Evolutionary conservation across 35 echinoderm and acorn worm species (phyloP).

Genomic region (Apostichopus japonicus): DNA sequence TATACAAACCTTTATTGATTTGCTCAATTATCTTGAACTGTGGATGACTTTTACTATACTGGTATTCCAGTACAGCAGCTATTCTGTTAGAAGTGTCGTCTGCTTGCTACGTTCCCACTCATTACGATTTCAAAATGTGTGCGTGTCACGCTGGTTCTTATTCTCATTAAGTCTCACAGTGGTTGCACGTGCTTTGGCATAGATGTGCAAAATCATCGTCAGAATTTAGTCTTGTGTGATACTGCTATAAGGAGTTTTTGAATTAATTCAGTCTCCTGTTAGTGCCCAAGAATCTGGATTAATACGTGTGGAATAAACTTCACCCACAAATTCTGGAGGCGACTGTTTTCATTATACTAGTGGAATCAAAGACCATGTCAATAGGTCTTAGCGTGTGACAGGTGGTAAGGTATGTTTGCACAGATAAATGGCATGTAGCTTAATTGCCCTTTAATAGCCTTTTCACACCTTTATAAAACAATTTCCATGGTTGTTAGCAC

Average conservation of each 20-base stretch:
- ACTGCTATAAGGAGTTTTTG: neutral
- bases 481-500: neutral
- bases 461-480: constrained; percentile 13
- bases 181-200: constrained; percentile 24
- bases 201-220: constrained; percentile 25
- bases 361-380: neutral
- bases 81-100: neutral
- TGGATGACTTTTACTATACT: constrained; percentile 20
- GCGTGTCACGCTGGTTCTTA: neutral
- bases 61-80: neutral
- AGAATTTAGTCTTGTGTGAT: neutral
- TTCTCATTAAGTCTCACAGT: constrained; percentile 15
- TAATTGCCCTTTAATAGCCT: constrained; percentile 27
- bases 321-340: neutral
- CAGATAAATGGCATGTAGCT: neutral
- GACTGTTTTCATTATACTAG: neutral
- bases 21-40: neutral
- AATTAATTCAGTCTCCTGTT: neutral
- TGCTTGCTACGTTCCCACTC: neutral
- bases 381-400: neutral
- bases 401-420: constrained; percentile 17
- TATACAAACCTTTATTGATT: constrained; percentile 33
- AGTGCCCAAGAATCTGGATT: constrained; percentile 17
- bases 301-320: constrained; percentile 28
- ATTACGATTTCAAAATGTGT: neutral